Conservation (phyloP, 2,888 invertebrate genomes). For the Galeopsomyia nigrocyanea region DNA sequence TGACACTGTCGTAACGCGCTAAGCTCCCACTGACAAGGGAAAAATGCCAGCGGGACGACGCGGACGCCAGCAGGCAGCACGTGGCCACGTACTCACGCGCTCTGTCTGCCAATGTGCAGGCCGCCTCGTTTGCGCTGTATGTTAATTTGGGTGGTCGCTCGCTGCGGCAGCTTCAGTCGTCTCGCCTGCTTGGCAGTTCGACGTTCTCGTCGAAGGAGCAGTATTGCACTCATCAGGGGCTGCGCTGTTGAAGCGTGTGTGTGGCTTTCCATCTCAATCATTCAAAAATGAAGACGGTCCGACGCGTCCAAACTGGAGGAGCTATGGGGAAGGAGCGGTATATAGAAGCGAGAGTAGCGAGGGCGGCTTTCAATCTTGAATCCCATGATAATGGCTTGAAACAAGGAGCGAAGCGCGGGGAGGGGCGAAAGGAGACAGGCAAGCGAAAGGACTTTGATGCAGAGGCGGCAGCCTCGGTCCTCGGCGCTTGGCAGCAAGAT, state of each 20-base stretch:
- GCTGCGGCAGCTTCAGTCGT: too few species aligned
- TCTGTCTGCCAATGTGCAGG: constrained; percentile 6
- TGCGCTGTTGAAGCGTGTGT: too few species aligned
- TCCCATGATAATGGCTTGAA: too few species aligned
- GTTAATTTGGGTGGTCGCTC: too few species aligned
- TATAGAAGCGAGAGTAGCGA: too few species aligned
- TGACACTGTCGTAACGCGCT: constrained; percentile 47
- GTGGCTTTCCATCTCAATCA: constrained; percentile 40
- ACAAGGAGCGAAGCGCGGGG: neutral
- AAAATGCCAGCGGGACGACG: constrained; percentile 12
- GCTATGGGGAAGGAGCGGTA: constrained; percentile 12
- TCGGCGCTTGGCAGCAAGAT: constrained; percentile 52
- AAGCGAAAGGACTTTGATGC: constrained; percentile 23
- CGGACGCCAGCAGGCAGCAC: neutral
- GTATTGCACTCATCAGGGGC: too few species aligned
- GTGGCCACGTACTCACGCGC: constrained; percentile 8
- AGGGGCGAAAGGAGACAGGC: neutral
- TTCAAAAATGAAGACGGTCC: constrained; percentile 25
- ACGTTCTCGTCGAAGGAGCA: too few species aligned
- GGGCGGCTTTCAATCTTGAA: too few species aligned
- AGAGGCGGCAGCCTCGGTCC: constrained; percentile 44
- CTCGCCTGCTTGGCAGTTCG: too few species aligned
- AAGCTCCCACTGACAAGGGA: constrained; percentile 34
- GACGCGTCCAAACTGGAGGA: constrained; percentile 44
- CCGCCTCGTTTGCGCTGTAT: too few species aligned